Base-by-base conservation (phyloP, 2,113 vertebrate species). In the Engystomops pustulosus region DNA sequence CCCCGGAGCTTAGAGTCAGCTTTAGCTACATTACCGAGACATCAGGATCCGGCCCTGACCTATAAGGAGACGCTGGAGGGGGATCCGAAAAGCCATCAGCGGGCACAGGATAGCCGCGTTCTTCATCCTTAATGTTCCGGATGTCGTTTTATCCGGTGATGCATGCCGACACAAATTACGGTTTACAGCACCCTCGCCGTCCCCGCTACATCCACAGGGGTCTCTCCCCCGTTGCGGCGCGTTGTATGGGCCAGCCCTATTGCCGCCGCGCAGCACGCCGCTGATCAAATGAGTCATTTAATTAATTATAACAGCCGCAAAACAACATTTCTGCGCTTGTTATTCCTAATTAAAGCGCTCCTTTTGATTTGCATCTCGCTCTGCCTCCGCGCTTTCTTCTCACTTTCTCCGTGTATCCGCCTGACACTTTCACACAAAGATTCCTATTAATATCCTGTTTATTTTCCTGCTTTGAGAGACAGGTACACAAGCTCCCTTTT, bases 331-430 rank as follows among this genome's bases (percentile, higher is more conserved):
- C 72, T 53, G 45, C 11, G 58, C 60, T 68, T 84, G 82, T 84
- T 84, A 77, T 84, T 77, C 82, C 82, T 76, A 84, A 84, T 84
- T 84, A 84, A 84, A 84, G 44, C 27, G 18, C 36, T 77, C 82
- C 72, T 68, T 83, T 60, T 84, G 72, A 84, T 77, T 84, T 84
- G 60, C 44, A 84, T 78, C 60, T 67, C 60, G 3, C 82, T n/a
- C n/a, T 47, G 58, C 30, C 32, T 84, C 72, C 17, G 3, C 32
- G 30, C 18, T 65, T 15, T 20, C 20, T 41, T 68, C 60, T 49
- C 82, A 53, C 60, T 36, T 68, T 41, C 71, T 36, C 32, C 9
- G 76, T 77, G 32, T 51, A 75, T 77, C 72, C 23, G 72, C 82
- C 82, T 76, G 82, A 84, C 51, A 45, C 81, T 36, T 67, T 75